Percentiles rank a stretch among this genome's conserved stretches.
Conservation (phyloP, 92 coral and sea anemone genomes). For the Bergia sp. region DNA sequence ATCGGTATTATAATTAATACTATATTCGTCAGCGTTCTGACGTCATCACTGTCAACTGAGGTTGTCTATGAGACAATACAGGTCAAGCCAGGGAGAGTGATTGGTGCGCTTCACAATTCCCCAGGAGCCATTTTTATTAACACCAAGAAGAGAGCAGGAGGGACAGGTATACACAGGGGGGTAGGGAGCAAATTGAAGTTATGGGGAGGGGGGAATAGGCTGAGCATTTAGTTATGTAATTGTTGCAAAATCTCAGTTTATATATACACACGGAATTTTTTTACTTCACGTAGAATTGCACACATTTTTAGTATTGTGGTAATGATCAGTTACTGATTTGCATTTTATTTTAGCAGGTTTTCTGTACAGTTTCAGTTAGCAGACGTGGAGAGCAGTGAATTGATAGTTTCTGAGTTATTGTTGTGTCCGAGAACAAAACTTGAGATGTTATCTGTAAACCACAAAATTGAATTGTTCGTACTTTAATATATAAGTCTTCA, state of each 20-base stretch:
- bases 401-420: too few relatives aligned
- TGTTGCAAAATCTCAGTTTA: too few relatives aligned
- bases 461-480: background rate
- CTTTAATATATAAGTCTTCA: too few relatives aligned
- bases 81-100: conserved; percentile 1
- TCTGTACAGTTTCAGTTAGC: background rate
- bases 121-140: background rate
- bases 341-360: background rate
- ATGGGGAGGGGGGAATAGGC: background rate
- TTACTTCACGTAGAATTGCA: too few relatives aligned
- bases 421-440: too few relatives aligned
- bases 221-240: too few relatives aligned
- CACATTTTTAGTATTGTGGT: too few relatives aligned
- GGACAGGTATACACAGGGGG: background rate
- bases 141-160: background rate
- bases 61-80: background rate
- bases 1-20: background rate
- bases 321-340: too few relatives aligned
- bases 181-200: background rate
- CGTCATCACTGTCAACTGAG: background rate
- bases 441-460: background rate
- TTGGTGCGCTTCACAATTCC: background rate
- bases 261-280: too few relatives aligned
- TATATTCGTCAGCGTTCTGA: background rate
- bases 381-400: too few relatives aligned